phyloP scores from a whole-genome alignment of 2,888 invertebrate genomes.

The Poecilobothrus nobilitatus region DNA sequence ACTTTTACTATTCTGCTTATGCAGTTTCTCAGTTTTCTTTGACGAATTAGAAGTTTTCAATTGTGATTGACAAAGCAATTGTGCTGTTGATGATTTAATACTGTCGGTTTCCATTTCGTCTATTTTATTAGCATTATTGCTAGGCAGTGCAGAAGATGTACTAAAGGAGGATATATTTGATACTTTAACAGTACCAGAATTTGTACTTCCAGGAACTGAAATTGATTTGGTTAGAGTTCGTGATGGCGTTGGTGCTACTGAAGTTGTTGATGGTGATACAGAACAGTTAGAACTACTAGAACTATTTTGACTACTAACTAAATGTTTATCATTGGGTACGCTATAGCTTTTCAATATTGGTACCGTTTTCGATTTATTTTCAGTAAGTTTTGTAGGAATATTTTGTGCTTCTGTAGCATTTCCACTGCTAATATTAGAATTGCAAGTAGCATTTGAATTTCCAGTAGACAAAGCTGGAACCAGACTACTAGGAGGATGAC shows the following conservation, averaged over 20 bases:
- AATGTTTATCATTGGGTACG: slow-evolving; percentile 31
- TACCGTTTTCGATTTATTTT: slow-evolving; percentile 35
- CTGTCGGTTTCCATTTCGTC: slow-evolving; percentile 22
- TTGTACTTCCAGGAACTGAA: slow-evolving; percentile 43
- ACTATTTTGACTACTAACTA: slow-evolving; percentile 10
- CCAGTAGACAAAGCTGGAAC: slow-evolving; percentile 32
- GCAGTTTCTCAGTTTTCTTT: slow-evolving; percentile 31
- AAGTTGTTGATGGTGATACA: slow-evolving; percentile 17
- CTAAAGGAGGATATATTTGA: slow-evolving; percentile 11
- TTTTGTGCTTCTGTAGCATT: slow-evolving; percentile 20
- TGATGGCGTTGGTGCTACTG: slow-evolving; percentile 13
- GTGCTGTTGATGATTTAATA: slow-evolving; percentile 27
- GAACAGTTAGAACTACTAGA: background rate
- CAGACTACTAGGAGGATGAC: slow-evolving; percentile 56
- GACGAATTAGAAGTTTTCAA: slow-evolving; percentile 16
- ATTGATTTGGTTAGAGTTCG: slow-evolving; percentile 37
- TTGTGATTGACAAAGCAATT: slow-evolving; percentile 21
- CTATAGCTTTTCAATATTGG: slow-evolving; percentile 40
- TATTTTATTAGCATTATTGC: slow-evolving; percentile 16
- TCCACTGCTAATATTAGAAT: slow-evolving; percentile 20
- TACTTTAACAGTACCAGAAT: slow-evolving; percentile 36
- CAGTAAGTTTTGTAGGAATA: slow-evolving; percentile 33
- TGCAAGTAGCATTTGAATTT: slow-evolving; percentile 21
- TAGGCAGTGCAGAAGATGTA: slow-evolving; percentile 15
- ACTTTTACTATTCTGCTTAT: slow-evolving; percentile 38